Base-by-base conservation (phyloP, 2,888 invertebrate genomes). In the Mesorhabditis spiculigera region DNA sequence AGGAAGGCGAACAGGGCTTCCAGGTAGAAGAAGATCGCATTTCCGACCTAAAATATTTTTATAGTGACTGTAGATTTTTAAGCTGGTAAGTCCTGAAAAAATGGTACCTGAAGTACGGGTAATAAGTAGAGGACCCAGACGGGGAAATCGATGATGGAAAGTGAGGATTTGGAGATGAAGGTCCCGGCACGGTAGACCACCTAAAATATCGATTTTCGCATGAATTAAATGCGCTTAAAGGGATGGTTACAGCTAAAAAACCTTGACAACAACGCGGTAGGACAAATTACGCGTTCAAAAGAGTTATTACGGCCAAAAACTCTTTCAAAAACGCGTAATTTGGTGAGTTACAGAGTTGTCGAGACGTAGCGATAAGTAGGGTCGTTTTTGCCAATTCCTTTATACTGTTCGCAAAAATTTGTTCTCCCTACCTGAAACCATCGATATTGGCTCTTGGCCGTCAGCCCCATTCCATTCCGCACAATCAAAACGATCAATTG, bases 91-190 rank as follows among this genome's bases (percentile, higher is more conserved):
- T n/a, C 3, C 28, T 3, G 1, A 3, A 28, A 28, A 50, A n/a
- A 50, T 13, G 8, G 58, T 13, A 50, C 58, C 58, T 50, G 58
- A 10, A 50, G n/a, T n/a, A 50, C 58, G 10, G 58, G 58, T 50
- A 50, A 50, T n/a, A 50, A 50, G 58, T 50, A 50, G n/a, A 50
- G 58, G n/a, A 50, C 58, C 58, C 58, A 50, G n/a, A 50, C 58
- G 58, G 58, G 58, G n/a, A 50, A 50, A n/a, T 50, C 58, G 3
- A 50, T 10, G 3, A 50, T 10, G 1, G 10, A 10, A 50, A 50
- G 58, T n/a, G 58, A 50, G 3, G 58, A 50, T 3, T 50, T 50
- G 8, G 58, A 50, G 58, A 50, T 50, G n/a, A 50, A 50, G 10
- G 58, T 13, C 10, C 58, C 58, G 58, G 58, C n/a, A 50, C 58